Conservation (phyloP, 2,888 invertebrate species). For the Smittia sp. region DNA sequence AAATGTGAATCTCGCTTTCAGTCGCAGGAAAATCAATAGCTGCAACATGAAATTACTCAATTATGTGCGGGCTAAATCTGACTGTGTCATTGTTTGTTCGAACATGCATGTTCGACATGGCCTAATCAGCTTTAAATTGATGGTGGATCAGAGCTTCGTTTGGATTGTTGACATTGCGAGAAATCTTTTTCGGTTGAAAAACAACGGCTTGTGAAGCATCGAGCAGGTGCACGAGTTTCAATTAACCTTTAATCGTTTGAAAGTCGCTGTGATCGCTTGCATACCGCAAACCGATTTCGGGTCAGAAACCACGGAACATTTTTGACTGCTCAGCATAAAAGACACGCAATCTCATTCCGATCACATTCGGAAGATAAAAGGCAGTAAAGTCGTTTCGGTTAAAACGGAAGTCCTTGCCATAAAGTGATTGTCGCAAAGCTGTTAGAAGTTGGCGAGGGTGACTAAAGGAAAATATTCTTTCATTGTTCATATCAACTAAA, state of each 20-base stretch:
- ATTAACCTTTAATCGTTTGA: not conserved
- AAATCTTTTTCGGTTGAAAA: constrained; percentile 7
- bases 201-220: not conserved
- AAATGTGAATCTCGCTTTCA: constrained; percentile 1
- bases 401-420: constrained; percentile 22
- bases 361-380: not conserved
- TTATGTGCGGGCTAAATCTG: constrained; percentile 32
- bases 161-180: not conserved
- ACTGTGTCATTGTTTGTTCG: constrained; percentile 22
- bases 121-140: constrained; percentile 17
- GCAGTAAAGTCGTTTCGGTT: not conserved
- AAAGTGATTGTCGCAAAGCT: not conserved
- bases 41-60: constrained; percentile 33
- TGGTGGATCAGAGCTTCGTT: constrained; percentile 2
- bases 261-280: not conserved
- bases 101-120: constrained; percentile 11
- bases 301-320: not conserved
- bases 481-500: too few species aligned
- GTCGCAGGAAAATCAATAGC: constrained; percentile 31
- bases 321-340: not conserved
- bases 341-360: constrained; percentile 19
- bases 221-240: not conserved
- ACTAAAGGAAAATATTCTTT: too few species aligned
- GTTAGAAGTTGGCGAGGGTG: too few species aligned
- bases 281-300: not conserved